Evolutionary conservation across 2,888 invertebrate species (phyloP).

Genomic region (Agrotis ipsilon): DNA sequence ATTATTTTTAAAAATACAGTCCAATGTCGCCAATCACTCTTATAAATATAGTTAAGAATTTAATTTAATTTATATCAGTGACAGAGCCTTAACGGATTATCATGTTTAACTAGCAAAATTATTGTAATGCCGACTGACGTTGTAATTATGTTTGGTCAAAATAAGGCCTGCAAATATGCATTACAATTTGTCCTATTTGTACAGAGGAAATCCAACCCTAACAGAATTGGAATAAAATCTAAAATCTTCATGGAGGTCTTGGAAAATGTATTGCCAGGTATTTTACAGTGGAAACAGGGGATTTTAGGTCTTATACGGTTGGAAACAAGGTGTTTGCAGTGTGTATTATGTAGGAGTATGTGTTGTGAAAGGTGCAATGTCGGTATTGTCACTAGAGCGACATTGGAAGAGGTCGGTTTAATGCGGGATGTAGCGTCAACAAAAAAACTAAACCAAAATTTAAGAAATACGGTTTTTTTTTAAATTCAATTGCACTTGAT

Average conservation of each 20-base stretch:
- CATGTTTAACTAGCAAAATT: slow-evolving; percentile 51
- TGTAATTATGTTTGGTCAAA: slow-evolving; percentile 51
- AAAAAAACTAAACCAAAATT: slow-evolving; percentile 26
- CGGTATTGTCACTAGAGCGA: slow-evolving; percentile 64
- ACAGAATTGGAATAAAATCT: background rate
- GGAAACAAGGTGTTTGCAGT: background rate
- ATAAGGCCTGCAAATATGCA: slow-evolving; percentile 30
- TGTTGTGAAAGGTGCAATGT: slow-evolving; percentile 64
- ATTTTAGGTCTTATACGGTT: background rate
- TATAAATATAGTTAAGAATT: background rate
- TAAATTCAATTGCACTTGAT: too few species aligned
- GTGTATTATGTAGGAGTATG: slow-evolving; percentile 4
- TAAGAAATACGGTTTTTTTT: background rate
- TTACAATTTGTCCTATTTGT: background rate
- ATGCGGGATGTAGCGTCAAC: slow-evolving; percentile 57
- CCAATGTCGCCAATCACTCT: too few species aligned
- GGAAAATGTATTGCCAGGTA: slow-evolving; percentile 5
- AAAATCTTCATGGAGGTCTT: background rate
- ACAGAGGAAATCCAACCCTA: slow-evolving; percentile 24
- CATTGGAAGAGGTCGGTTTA: slow-evolving; percentile 65
- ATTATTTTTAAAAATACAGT: too few species aligned
- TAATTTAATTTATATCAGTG: background rate
- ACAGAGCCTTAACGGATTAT: slow-evolving; percentile 48
- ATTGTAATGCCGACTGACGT: slow-evolving; percentile 34
- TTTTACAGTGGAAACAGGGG: background rate